Base-by-base conservation (phyloP, 2,113 vertebrate genomes). In the Myrmophylax atrothorax region DNA sequence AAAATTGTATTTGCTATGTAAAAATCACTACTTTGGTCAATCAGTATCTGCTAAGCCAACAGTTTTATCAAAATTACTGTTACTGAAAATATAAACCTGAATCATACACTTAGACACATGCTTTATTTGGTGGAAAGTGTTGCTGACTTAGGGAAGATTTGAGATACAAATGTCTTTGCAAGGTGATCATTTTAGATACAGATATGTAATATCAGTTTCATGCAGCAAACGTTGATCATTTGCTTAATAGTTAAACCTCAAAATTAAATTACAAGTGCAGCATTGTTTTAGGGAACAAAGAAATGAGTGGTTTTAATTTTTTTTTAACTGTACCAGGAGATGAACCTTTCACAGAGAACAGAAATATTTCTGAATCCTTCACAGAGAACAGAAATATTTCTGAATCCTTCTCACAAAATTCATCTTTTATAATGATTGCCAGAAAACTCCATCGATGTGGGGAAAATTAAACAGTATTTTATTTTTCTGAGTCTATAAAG, bases 1-100 rank as follows among this genome's bases (percentile, higher is more conserved):
- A 87, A 96, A 95, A 80, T 77, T 40, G 9, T 52, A 93, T 94
- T 93, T 96, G 79, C 85, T 83, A 7, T 63, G 72, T 87, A 74
- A 90, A 89, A 96, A 74, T 77, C 47, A 88, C 72, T 90, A 14
- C 55, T 73, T 90, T 37, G 63, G 46, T 69, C 90, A 92, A 87
- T 81, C 52, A 37, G 33, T 25, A 73, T 55, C 84, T 93, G 60
- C 68, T 83, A 91, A 86, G 42, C 44, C 96, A 94, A 92, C 63
- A 63, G 33, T 44, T 95, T 69, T 50, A 70, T 95, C 82, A 90
- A 26, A 90, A 95, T 96, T 90, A 92, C 68, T 84, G 79, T 63
- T 84, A 79, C 12, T 77, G 75, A 76, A 90, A 74, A 73, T 67
- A 69, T 23, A 93, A 93, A 80, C 23, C 4, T 67, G 64, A 87